phyloP scores from a whole-genome alignment of 1,140 invertebrate species.

The Daktulosphaira vitifoliae region DNA sequence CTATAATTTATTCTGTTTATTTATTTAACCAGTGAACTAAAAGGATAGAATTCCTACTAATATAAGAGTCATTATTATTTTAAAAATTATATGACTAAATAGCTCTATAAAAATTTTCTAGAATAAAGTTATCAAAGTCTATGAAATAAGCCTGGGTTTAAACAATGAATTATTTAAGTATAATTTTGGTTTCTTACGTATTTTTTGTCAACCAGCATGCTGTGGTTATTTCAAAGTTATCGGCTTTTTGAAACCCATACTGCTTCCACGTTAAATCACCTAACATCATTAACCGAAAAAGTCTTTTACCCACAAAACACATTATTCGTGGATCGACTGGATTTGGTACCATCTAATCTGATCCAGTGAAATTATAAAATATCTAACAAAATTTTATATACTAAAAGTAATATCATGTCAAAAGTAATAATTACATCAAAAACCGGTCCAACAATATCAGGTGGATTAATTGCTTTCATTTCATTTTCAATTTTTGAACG shows the following conservation, averaged over 20 bases:
- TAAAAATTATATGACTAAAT: no score
- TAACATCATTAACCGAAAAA: slow-evolving; percentile 66
- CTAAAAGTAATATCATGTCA: background rate
- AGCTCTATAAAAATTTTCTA: no score
- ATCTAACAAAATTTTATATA: no score
- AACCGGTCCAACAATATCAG: slow-evolving; percentile 48
- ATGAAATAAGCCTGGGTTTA: no score
- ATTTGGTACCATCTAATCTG: slow-evolving; percentile 54
- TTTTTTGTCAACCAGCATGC: slow-evolving; percentile 65
- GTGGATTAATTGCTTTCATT: slow-evolving; percentile 54
- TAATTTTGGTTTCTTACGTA: slow-evolving; percentile 31
- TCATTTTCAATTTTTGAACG: slow-evolving; percentile 69
- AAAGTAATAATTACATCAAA: slow-evolving; percentile 40
- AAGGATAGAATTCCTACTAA: no score
- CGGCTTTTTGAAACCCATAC: slow-evolving; percentile 71
- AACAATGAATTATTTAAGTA: no score
- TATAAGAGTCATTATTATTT: no score
- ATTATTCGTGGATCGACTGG: slow-evolving; percentile 67
- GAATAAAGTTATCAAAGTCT: no score
- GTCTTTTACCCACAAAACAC: slow-evolving; percentile 60
- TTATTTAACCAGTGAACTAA: no score
- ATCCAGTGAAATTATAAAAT: no score
- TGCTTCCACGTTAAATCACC: slow-evolving; percentile 69
- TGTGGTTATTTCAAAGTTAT: slow-evolving; percentile 59
- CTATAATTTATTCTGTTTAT: no score